These are phyloP conservation scores for Acutogordius australiensis DNA, from an alignment of 2,888 invertebrate genomes.

Conservation along the genomic window DNA sequence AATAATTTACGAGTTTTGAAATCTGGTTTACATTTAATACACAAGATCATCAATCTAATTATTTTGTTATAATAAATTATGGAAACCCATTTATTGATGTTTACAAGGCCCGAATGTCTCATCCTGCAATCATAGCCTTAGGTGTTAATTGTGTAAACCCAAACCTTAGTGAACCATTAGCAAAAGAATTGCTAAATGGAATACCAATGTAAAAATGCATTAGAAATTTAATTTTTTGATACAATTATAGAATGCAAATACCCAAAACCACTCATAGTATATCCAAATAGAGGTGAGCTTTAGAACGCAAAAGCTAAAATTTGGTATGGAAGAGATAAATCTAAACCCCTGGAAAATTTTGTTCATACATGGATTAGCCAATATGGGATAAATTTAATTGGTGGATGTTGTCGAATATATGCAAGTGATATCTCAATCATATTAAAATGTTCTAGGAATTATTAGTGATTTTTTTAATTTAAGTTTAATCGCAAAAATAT, in stretches of 20 bases:
- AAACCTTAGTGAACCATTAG: conserved; percentile 32
- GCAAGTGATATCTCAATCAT: too few species aligned
- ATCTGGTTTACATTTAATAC: too few species aligned
- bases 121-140: conserved; percentile 41
- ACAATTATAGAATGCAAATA: too few species aligned
- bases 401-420: conserved; percentile 68
- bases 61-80: too few species aligned
- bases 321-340: not conserved
- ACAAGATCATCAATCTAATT: too few species aligned
- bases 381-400: conserved; percentile 49
- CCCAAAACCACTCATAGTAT: conserved; percentile 40
- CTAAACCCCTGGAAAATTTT: conserved; percentile 33
- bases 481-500: too few species aligned
- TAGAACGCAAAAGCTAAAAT: conserved; percentile 31
- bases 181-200: conserved; percentile 22
- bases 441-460: too few species aligned
- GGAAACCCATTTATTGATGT: conserved; percentile 49
- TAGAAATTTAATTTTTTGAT: too few species aligned
- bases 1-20: too few species aligned
- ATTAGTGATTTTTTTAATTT: too few species aligned
- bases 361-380: conserved; percentile 50
- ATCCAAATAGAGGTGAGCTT: conserved; percentile 65
- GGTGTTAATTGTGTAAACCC: conserved; percentile 63
- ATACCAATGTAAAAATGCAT: not conserved
- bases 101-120: conserved; percentile 26